Base-by-base conservation (phyloP, 2,888 invertebrate species). In the Sarcophaga variegata region DNA sequence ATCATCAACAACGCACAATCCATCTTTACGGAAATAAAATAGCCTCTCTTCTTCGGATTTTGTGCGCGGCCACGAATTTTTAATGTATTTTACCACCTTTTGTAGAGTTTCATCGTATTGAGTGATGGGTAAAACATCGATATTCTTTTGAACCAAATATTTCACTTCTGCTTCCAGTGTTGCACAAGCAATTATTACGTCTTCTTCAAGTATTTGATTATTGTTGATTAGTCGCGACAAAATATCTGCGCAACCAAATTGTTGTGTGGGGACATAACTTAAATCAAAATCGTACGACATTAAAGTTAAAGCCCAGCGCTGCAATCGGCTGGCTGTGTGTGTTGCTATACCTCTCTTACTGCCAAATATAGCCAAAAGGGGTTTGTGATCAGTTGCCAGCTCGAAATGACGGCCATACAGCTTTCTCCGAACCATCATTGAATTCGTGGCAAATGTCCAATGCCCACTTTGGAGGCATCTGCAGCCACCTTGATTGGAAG, bases 351-450 rank as follows among this genome's bases (percentile, higher is more conserved):
- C 54, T 71, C 88, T 90, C 74, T 91, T 90, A 25, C 90, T 89
- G 3, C 49, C 62, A 54, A 80, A 80, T 47, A 71, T 71, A 1
- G 71, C 71, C 22, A 80, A 14, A 17, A 80, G 27, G 0, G 71
- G 80, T 62, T 72, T 72, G 17, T 70, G 67, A 11, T 54, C 67
- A 4, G 76, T 25, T 47, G 66, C n/a, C 3, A 47, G 37, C 37
- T 37, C 6, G 1, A 37, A 37, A 6, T 1, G 37, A 37, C 37
- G 6, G 37, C 37, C 37, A 6, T 37, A 37, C 89, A 5, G 90
- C 90, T 88, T 89, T 88, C 78, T 90, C 89, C 63, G 86, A 83
- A 63, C 91, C 90, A 88, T 91, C 89, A n/a, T 22, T 45, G 25
- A 89, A 93, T 27, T 90, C 83, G 12, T 90, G 86, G 45, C 92